phyloP scores from a whole-genome alignment of 2,797 vertebrate genomes.

The Loris lydekkerianus region DNA sequence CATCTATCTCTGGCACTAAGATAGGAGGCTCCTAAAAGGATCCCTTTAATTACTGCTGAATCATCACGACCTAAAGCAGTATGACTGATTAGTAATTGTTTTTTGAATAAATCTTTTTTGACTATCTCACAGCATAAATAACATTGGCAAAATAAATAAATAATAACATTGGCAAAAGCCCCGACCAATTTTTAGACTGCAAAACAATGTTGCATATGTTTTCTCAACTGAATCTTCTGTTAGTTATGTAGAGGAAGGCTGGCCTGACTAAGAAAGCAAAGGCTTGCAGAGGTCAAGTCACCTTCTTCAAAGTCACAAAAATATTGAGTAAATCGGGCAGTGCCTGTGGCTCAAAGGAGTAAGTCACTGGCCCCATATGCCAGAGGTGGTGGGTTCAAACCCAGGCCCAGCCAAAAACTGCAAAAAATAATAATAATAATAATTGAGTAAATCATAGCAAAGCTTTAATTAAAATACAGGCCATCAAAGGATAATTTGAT shows the following conservation, averaged over 20 bases:
- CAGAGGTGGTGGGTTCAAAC: too few species aligned
- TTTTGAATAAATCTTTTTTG: constrained; percentile 50
- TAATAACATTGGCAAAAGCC: background rate
- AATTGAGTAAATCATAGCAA: background rate
- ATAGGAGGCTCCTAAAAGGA: background rate
- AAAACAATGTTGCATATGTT: background rate
- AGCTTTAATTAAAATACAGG: background rate
- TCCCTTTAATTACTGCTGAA: constrained; percentile 9
- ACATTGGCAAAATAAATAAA: too few species aligned
- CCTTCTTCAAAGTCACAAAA: background rate
- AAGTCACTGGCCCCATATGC: too few species aligned
- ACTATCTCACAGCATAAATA: background rate
- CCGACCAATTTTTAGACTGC: background rate
- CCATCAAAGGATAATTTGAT: background rate
- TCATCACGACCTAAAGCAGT: background rate
- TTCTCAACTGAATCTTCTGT: background rate
- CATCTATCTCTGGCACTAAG: background rate
- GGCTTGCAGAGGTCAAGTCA: background rate
- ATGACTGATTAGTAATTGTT: background rate
- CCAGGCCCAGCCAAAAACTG: too few species aligned
- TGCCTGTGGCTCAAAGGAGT: too few species aligned
- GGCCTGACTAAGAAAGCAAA: background rate
- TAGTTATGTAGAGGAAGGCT: background rate
- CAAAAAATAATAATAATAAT: too few species aligned
- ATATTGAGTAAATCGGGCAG: background rate